Evolutionary conservation across 2,888 invertebrate species (phyloP), one percentile per base, ranked within the genome.

Genomic region (Agrilus cyanescens): DNA sequence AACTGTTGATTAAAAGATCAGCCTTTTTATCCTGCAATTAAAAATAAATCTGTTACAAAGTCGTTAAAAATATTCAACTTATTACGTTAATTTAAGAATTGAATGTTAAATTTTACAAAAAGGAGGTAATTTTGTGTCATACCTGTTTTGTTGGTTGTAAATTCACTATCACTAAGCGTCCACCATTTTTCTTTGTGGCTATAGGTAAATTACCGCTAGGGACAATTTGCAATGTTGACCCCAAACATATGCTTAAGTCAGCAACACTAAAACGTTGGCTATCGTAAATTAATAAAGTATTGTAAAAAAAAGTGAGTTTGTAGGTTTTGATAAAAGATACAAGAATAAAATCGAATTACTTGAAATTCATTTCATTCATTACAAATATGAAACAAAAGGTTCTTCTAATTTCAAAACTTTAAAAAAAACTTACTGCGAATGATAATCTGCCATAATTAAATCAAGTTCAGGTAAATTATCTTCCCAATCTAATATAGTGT

Each of bases 401-500:
- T 25, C 8, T 25, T 25, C 10, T 25, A 20, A 20, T 7, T 20
- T 20, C 15, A n/a, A 32, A 29, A 38, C 3, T 25, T 12, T 43
- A 15, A 15, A 6, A 18, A 2, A n/a, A 5, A 20, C 16, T 50
- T 69, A 88, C 88, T 80, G 85, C 37, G 93, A 87, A 68, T 94
- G 86, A 69, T 84, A 78, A 52, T 88, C 82, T 0, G 94, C 84
- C 69, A 87, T 74, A 40, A 82, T 74, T 18, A 94, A 69, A 63
- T 94, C 94, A 57, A 80, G 76, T 52, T 85, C 83, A 0, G 97
- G 97, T 49, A 98, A 71, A 63, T 82, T 83, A 60, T 90, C 86
- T 58, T 98, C 97, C 98, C 98, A 99, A 66, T 98, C 98, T 32
- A 98, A 72, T 45, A 97, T 86, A 12, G 86, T 91, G 63, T 98